A percentile compares a stretch with the other conserved stretches of the same genome.
Evolutionary conservation across 2,888 invertebrate genomes (phyloP).

Genomic region (Luperina testacea): DNA sequence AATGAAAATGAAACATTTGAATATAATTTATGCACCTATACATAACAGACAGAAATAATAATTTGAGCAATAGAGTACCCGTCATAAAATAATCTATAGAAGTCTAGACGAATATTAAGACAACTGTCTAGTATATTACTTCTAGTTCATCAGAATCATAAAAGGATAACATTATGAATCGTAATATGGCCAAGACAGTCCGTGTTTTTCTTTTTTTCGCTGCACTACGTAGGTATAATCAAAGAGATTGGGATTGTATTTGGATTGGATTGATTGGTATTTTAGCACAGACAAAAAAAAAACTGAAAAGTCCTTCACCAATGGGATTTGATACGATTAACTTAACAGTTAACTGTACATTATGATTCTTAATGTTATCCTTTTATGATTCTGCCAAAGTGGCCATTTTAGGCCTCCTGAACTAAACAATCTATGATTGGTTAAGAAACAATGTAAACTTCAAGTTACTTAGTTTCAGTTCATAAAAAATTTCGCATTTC

Average conservation of each 20-base stretch:
- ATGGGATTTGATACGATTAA: no score
- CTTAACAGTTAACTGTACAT: no score
- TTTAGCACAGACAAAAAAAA: no score
- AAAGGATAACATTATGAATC: no score
- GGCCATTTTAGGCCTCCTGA: not conserved
- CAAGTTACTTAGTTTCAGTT: not conserved
- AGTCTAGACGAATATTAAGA: not conserved
- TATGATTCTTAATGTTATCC: no score
- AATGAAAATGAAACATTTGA: not conserved
- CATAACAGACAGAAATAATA: not conserved
- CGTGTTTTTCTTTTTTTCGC: no score
- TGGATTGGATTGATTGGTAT: no score
- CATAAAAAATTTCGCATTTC: not conserved
- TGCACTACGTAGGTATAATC: no score
- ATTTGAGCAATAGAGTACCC: not conserved
- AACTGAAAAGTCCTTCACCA: no score
- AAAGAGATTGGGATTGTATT: no score
- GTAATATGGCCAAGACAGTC: no score
- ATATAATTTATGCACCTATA: not conserved
- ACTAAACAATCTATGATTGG: not conserved
- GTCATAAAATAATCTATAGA: not conserved
- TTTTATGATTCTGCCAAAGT: no score
- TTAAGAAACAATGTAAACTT: not conserved
- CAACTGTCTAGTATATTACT: not conserved
- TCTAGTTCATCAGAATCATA: not conserved